A percentile compares a stretch with the other conserved stretches of the same genome.
Evolutionary conservation across 2,888 invertebrate species (phyloP).

Genomic region (Mimumesa dahlbomi): DNA sequence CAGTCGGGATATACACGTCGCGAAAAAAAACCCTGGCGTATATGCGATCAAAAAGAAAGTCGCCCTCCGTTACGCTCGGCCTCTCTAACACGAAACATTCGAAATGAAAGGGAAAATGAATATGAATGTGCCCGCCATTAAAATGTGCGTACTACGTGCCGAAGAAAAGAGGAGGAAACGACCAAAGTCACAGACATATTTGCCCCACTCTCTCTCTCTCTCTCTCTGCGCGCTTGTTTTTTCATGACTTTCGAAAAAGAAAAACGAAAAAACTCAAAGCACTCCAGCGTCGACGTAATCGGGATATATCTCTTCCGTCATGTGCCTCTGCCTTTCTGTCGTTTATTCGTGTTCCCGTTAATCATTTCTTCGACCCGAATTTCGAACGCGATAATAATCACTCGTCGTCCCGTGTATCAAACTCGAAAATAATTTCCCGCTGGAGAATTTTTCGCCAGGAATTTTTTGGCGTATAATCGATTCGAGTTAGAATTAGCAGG

Average conservation of each 20-base stretch:
- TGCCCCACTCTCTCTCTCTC: conserved; percentile 7
- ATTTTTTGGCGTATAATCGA: too few relatives aligned
- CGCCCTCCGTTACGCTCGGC: background rate
- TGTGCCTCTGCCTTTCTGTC: background rate
- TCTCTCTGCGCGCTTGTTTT: too few relatives aligned
- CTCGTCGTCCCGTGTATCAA: too few relatives aligned
- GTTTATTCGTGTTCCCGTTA: background rate
- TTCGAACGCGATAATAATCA: too few relatives aligned
- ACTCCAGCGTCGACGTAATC: background rate
- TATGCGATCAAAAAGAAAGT: conserved; percentile 23
- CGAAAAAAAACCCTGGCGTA: background rate
- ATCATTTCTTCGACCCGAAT: too few relatives aligned
- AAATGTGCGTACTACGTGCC: conserved; percentile 39
- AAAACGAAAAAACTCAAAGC: conserved; percentile 7
- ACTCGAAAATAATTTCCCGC: too few relatives aligned
- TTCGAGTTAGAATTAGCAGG: too few relatives aligned
- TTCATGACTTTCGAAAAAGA: conserved; percentile 17
- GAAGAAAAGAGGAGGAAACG: background rate
- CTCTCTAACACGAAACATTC: conserved; percentile 23
- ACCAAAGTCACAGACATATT: conserved; percentile 22
- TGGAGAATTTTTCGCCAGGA: too few relatives aligned
- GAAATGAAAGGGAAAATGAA: conserved; percentile 41
- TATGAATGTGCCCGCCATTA: conserved; percentile 48
- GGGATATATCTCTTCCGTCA: conserved; percentile 19
- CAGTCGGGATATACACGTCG: background rate